Evolutionary conservation across 2,113 vertebrate genomes (phyloP).

Genomic region (Pyrgilauda ruficollis): DNA sequence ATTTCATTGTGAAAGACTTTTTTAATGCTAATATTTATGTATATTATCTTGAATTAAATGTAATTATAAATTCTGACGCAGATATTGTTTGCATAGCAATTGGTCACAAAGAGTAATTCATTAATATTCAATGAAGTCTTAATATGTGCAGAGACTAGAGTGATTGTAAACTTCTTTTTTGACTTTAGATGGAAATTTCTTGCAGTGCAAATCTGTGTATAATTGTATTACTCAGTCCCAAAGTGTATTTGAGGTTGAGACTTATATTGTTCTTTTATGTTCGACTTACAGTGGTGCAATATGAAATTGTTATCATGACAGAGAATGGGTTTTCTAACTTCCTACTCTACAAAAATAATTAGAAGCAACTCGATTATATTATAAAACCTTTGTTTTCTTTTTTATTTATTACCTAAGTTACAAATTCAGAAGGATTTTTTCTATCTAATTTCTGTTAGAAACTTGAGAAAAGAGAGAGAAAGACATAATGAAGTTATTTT

Average conservation of each 20-base stretch:
- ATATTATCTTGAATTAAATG: constrained; percentile 65
- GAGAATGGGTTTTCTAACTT: background rate
- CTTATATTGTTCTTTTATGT: constrained; percentile 18
- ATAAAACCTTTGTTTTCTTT: background rate
- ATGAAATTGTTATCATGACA: background rate
- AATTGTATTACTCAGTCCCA: constrained; percentile 73
- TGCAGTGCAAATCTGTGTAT: constrained; percentile 70
- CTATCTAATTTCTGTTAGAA: background rate
- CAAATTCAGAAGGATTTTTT: background rate
- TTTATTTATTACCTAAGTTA: background rate
- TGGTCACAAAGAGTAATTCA: constrained; percentile 75
- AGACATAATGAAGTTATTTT: background rate
- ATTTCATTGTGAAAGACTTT: background rate
- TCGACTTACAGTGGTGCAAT: background rate
- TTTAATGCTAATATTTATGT: background rate
- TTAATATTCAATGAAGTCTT: constrained; percentile 78
- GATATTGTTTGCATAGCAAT: constrained; percentile 72
- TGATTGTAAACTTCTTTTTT: constrained; percentile 74
- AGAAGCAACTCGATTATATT: background rate
- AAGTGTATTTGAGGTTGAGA: constrained; percentile 51
- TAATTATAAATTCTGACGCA: constrained; percentile 73
- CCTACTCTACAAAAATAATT: background rate
- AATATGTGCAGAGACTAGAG: constrained; percentile 70
- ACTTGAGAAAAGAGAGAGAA: background rate
- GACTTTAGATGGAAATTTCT: constrained; percentile 74